Evolutionary conservation across 2,113 vertebrate species (phyloP), one percentile per base, ranked within the genome.

Genomic region (Clarias macrocephalus): DNA sequence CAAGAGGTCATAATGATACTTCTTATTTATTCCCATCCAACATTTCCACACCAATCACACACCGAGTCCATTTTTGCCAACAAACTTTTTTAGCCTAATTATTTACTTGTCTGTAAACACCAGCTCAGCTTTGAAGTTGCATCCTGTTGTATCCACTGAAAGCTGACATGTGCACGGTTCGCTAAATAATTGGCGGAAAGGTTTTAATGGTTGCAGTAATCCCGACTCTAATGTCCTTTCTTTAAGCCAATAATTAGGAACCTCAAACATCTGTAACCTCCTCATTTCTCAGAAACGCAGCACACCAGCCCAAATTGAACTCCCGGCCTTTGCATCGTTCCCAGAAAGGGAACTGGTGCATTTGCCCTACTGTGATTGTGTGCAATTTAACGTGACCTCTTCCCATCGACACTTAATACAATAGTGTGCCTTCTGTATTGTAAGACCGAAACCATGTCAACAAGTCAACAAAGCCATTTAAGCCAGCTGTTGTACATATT

Each of bases 131-230:
- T 68, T 86, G 42, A 73, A 80, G 37, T 3, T 25, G 60, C 57
- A 81, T 90, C 89, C 89, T 88, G 89, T 48, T 48, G 48, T 48
- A 48, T 48, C 85, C 80, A 59, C 84, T 84, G n/a, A 86, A 77
- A 56, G 4, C 16, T 68, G 60, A 84, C 23, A 13, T 48, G 81
- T 65, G 33, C 28, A 42, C 66, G 23, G 82, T 72, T 86, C 82
- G 80, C 33, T 54, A 48, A 68, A 90, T 90, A 90, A 90, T 90
- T 65, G 85, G 82, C 81, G 89, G 89, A 90, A 90, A 87, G 66
- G 63, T 59, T 37, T 84, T 82, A 66, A 86, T 66, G 76, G 59
- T 77, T 88, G 62, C 18, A 0, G 82, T 82, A 68, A 87, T 87
- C 15, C 57, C 80, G 25, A 16, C 48, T 72, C 23, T 70, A 16